phyloP scores from a whole-genome alignment of 1,140 invertebrate species.

The Nylanderia fulva region DNA sequence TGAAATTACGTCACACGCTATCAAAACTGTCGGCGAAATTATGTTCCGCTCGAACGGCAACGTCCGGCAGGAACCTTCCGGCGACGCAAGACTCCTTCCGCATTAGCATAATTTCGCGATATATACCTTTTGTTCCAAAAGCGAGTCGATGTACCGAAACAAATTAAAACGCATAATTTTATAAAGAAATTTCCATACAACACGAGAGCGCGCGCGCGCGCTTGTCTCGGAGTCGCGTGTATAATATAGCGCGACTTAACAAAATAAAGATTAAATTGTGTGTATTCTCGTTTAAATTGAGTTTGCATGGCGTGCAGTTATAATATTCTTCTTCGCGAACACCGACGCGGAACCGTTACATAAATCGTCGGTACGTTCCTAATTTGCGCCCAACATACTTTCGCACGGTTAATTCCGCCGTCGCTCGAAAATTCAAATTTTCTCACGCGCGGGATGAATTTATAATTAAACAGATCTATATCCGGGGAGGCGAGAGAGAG shows the following conservation, averaged over 20 bases:
- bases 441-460: constrained; percentile 3
- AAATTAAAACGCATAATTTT: neutral
- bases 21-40: constrained; percentile 44
- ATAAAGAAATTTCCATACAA: neutral
- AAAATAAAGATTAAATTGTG: constrained; percentile 17
- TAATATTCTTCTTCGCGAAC: neutral
- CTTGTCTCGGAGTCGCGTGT: neutral
- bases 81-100: neutral
- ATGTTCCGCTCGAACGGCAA: constrained; percentile 21
- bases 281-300: constrained; percentile 24
- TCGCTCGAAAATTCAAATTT: constrained; percentile 17
- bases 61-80: neutral
- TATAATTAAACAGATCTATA: neutral
- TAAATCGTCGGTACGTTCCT: constrained; percentile 33
- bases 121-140: neutral
- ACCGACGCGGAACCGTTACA: neutral
- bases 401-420: neutral
- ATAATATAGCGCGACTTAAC: neutral
- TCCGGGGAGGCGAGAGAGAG: too few species aligned
- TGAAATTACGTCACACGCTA: constrained; percentile 55
- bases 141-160: neutral
- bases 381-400: constrained; percentile 27
- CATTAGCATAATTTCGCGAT: constrained; percentile 12
- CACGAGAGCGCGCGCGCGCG: too few species aligned
- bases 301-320: neutral